These are phyloP conservation scores for Trididemnum clinides DNA, from an alignment of 23 tunicate genomes.

Conservation along the genomic window DNA sequence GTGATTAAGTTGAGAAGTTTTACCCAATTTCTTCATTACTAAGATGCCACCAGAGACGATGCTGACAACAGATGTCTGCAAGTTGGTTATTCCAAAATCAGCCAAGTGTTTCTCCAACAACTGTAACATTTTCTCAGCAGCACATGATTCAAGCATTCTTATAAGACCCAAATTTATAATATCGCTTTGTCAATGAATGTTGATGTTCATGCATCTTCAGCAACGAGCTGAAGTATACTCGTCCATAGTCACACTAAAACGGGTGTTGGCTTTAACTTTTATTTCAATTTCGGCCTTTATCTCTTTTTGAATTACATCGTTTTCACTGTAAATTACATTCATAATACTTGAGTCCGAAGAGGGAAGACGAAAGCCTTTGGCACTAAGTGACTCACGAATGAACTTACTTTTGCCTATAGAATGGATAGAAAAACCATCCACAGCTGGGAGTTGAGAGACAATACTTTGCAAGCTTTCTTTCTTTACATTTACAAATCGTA, in stretches of 20 bases:
- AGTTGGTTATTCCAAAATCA: slow-evolving; percentile 35
- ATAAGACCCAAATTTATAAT: slow-evolving; percentile 9
- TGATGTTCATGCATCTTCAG: slow-evolving; percentile 12
- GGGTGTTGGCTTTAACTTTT: neutral
- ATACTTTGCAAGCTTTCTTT: slow-evolving; percentile 25
- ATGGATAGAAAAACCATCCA: slow-evolving; percentile 39
- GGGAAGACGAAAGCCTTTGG: slow-evolving; percentile 7
- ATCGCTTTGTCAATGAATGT: slow-evolving; percentile 6
- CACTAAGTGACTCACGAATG: slow-evolving; percentile 18
- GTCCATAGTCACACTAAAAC: slow-evolving; percentile 20
- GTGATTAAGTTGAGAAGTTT: no score
- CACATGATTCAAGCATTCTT: slow-evolving; percentile 1
- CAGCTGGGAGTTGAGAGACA: slow-evolving; percentile 21
- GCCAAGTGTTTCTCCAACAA: slow-evolving; percentile 6
- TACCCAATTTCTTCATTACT: no score
- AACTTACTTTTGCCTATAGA: slow-evolving; percentile 37
- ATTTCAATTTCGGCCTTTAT: neutral
- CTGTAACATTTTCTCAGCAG: neutral
- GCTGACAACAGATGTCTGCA: slow-evolving; percentile 20
- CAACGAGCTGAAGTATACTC: slow-evolving; percentile 5
- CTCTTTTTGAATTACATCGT: neutral
- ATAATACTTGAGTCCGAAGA: slow-evolving; percentile 28
- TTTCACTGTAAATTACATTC: slow-evolving; percentile 1
- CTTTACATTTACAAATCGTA: slow-evolving; percentile 3
- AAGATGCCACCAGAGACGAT: slow-evolving; percentile 19